Evolutionary conservation across 1,140 invertebrate genomes (phyloP).

Genomic region (Trichonephila clavipes): DNA sequence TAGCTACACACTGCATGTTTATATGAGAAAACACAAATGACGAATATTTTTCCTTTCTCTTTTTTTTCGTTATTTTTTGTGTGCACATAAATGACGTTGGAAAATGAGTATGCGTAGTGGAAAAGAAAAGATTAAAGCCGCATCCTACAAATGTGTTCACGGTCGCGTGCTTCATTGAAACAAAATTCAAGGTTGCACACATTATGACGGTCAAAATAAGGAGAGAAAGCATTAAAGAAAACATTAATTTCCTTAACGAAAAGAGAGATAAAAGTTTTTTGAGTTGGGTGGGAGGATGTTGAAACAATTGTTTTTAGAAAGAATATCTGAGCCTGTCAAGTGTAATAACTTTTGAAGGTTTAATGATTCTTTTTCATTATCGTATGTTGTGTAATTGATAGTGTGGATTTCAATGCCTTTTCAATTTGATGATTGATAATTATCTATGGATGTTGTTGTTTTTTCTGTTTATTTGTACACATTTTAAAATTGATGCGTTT

Average conservation of each 20-base stretch:
- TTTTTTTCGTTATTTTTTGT: too few species aligned
- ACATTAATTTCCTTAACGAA: background rate
- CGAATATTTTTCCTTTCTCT: too few species aligned
- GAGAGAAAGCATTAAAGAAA: background rate
- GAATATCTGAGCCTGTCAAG: too few species aligned
- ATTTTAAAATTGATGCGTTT: too few species aligned
- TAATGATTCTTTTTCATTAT: too few species aligned
- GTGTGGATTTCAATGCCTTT: too few species aligned
- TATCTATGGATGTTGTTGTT: too few species aligned
- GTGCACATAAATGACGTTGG: background rate
- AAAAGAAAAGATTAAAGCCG: background rate
- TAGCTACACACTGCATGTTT: background rate
- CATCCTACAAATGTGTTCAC: background rate
- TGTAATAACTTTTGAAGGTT: too few species aligned
- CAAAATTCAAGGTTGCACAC: background rate
- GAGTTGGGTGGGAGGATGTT: background rate
- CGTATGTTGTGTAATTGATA: too few species aligned
- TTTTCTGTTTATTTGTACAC: too few species aligned
- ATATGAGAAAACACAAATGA: slow-evolving; percentile 7
- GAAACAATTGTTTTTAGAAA: background rate
- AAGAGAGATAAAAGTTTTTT: background rate
- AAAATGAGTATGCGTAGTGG: background rate
- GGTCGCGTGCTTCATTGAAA: background rate
- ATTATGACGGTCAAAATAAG: background rate
- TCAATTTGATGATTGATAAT: too few species aligned